Evolutionary conservation across 2,113 vertebrate species (phyloP), one percentile per base, ranked within the genome.

Genomic region (Cygnus buccinator): DNA sequence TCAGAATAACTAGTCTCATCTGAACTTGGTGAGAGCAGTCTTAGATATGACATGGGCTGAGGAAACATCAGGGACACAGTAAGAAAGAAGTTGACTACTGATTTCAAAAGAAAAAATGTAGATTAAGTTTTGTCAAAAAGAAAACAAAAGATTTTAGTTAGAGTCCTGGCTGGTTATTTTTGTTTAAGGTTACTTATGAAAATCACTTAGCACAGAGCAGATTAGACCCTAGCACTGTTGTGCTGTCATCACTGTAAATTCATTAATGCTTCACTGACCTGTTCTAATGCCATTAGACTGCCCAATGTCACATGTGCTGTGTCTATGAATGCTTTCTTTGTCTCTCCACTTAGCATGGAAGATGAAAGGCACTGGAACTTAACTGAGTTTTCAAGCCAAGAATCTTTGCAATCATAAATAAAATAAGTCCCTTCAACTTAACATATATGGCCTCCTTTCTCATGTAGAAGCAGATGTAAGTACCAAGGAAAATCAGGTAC

Each of bases 291-390:
- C 93, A 79, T 89, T 94, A 91, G 87, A 65, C 33, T 84, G 82
- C 52, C 76, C 84, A 48, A 13, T 76, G 90, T 95, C 92, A 93
- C 95, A 94, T 83, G 94, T 81, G 74, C 59, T 33, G 26, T 67
- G 79, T 44, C 87, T 85, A 5, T 97, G 94, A 97, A 95, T 94
- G 92, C 58, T 83, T 66, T 81, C 94, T 96, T 97, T 97, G 96
- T 97, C 73, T 93, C 65, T 67, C 48, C 74, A 77, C 11, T 3
- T 76, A 84, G 80, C 55, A 35, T 4, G 33, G 44, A 91, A 95
- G 84, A 87, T 92, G 79, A 90, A 93, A 94, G 70, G 89, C 79
- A 41, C 66, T 66, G 78, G 89, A 84, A 86, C 22, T 84, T 84
- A 87, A 85, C 85, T 89, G 67, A 84, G 92, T 94, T 95, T 94